Percentiles rank a stretch among this genome's conserved stretches.
Conservation (phyloP, 2,888 invertebrate genomes). For the Caradrina clavipalpis region DNA sequence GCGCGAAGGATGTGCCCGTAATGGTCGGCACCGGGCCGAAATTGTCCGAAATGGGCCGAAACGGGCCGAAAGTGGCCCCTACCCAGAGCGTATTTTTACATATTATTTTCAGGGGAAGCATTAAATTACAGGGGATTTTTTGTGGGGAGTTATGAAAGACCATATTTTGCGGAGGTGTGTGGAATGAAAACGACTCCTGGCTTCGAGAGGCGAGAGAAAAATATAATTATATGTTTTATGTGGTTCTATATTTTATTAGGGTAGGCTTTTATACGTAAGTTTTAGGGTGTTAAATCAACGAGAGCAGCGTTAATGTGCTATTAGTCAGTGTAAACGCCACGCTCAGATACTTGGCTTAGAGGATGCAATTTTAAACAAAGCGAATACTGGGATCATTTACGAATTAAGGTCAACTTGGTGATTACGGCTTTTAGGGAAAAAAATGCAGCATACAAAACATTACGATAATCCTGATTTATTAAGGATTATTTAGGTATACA, state of each 20-base stretch:
- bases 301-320: constrained; percentile 64
- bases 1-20: constrained; percentile 82
- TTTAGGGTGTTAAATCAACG: constrained; percentile 66
- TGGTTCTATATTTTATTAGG: constrained; percentile 73
- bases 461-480: constrained; percentile 39
- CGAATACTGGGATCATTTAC: constrained; percentile 40
- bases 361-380: constrained; percentile 53
- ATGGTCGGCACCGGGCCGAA: constrained; percentile 74
- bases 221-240: constrained; percentile 82
- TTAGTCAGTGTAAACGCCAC: constrained; percentile 62
- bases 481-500: constrained; percentile 27
- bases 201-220: constrained; percentile 78
- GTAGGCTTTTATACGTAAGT: constrained; percentile 69
- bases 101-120: constrained; percentile 84
- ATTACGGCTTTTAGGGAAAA: constrained; percentile 35
- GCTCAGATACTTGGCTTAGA: constrained; percentile 52
- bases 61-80: constrained; percentile 78
- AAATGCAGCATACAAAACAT: constrained; percentile 33
- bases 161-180: constrained; percentile 86
- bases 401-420: constrained; percentile 29
- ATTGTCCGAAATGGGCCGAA: constrained; percentile 80
- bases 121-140: constrained; percentile 87
- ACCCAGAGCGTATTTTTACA: constrained; percentile 84
- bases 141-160: constrained; percentile 83
- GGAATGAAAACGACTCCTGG: constrained; percentile 80